Percentiles rank a stretch among this genome's conserved stretches.
phyloP scores from a whole-genome alignment of 2,113 vertebrate genomes.

The Tyto alba region DNA sequence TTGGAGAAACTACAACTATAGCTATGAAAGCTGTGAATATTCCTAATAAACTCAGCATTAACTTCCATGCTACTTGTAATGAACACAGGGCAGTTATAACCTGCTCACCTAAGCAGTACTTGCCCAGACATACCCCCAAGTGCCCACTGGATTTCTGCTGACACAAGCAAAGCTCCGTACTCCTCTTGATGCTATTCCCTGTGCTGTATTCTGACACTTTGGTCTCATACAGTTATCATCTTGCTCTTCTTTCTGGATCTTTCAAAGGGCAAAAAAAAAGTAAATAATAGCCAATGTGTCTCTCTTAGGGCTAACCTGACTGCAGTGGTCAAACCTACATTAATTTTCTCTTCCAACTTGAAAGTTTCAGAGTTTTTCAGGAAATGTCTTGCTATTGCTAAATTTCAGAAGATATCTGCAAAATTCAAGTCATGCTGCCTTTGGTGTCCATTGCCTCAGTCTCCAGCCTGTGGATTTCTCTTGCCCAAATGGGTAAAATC shows the following conservation, averaged over 20 bases:
- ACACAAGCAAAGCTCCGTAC: background rate
- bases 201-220: background rate
- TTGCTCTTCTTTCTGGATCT: background rate
- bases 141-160: background rate
- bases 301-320: background rate
- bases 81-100: fast-evolving
- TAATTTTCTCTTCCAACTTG: background rate
- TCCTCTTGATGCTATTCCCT: background rate
- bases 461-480: background rate
- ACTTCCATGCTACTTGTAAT: fast-evolving
- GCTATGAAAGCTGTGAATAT: background rate
- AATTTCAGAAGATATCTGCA: background rate
- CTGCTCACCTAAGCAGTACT: background rate
- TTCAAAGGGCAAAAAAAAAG: background rate
- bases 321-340: background rate
- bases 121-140: fast-evolving
- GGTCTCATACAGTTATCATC: background rate
- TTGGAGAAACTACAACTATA: background rate
- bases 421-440: background rate
- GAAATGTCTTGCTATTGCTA: background rate
- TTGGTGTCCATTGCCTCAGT: background rate
- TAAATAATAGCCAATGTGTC: background rate
- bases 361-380: background rate
- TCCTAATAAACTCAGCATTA: background rate
- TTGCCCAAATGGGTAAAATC: background rate